Evolutionary conservation across 2,113 vertebrate species (phyloP), one percentile per base, ranked within the genome.

Genomic region (Leucopsar rothschildi): DNA sequence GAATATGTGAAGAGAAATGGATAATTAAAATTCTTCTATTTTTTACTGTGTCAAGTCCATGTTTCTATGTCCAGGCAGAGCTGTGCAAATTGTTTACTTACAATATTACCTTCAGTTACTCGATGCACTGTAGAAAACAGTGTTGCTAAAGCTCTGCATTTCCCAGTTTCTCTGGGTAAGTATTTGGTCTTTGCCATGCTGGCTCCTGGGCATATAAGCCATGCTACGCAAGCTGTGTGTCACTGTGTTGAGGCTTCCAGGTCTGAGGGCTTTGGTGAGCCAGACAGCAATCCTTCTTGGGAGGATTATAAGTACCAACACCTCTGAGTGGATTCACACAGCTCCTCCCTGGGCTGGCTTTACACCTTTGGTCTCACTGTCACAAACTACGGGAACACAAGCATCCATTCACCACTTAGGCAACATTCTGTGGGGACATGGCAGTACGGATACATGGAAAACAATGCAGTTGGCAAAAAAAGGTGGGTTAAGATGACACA

Each of bases 391-490:
- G 0, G 23, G 25, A 92, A 86, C 31, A 55, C 16, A 73, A 53
- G 37, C 42, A 70, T 21, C 21, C n/a, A 8, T 35, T 59, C 42
- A 65, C 16, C 0, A 0, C 65, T 73, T 64, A 52, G 0, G 8
- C 87, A 86, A 50, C 31, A 10, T 55, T 73, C 23, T 18, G 44
- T 52, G 65, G 35, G 60, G 23, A 73, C 1, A 8, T 59, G 86
- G 72, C 91, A 91, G 60, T 39, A 39, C 2, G 17, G 72, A 73
- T 31, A 61, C 21, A 70, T 4, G 35, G 68, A 63, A 92, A 91
- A 93, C 28, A 86, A 81, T 6, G 21, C 23, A 47, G 25, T 19
- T 71, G 63, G 24, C 25, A 84, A 78, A 44, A 83, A 82, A 56
- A 68, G 15, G 24, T 68, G 44, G 22, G 44, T 78, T 79, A 66